phyloP scores from a whole-genome alignment of 2,113 vertebrate genomes.

The Cettia cetti region DNA sequence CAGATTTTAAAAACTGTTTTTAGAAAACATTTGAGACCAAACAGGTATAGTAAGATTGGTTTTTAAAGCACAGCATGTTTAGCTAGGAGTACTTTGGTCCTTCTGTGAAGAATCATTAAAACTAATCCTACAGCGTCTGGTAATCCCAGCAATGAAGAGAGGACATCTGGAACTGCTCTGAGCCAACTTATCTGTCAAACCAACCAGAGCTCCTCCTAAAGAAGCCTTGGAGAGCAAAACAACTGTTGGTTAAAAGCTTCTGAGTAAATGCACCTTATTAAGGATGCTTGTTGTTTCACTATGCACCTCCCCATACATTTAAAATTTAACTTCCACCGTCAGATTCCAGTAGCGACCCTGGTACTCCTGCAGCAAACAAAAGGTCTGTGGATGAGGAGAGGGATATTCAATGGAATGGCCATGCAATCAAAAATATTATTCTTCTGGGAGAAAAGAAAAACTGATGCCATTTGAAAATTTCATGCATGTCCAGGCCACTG shows the following conservation, averaged over 20 bases:
- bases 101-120: neutral
- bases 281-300: neutral
- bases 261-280: neutral
- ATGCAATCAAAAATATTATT: slow-evolving; percentile 74
- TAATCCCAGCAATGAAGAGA: neutral
- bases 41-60: neutral
- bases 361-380: slow-evolving; percentile 8
- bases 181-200: neutral
- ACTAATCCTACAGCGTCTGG: neutral
- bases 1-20: neutral
- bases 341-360: neutral
- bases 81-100: neutral
- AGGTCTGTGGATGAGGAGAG: slow-evolving; percentile 65
- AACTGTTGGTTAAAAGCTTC: neutral
- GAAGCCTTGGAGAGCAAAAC: neutral
- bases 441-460: slow-evolving; percentile 54
- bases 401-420: slow-evolving; percentile 81
- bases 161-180: neutral
- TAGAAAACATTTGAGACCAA: neutral
- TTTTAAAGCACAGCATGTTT: neutral
- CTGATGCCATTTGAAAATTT: slow-evolving; percentile 62
- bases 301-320: neutral
- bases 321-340: neutral
- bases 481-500: slow-evolving; percentile 76
- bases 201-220: neutral